Evolutionary conservation across 2,113 vertebrate genomes (phyloP), one percentile per base, ranked within the genome.

Genomic region (Myotis brandtii): DNA sequence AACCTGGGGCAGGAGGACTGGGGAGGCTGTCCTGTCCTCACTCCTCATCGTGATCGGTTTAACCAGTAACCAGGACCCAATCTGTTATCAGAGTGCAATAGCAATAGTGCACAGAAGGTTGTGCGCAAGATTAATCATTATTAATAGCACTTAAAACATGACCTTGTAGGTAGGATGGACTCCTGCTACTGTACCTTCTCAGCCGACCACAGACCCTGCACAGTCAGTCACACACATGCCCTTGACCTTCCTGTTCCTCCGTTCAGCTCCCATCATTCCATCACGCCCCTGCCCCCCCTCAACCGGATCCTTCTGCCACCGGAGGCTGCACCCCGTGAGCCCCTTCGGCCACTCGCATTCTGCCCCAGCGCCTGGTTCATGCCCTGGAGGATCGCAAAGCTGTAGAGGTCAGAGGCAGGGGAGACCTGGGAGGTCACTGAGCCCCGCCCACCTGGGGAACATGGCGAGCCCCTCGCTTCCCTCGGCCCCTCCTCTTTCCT

Each of bases 51-150:
- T 48, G 13, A 93, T 30, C 34, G 54, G 12, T 43, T 94, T 93
- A 94, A 92, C 75, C 40, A 76, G 23, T 93, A 96, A 89, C 66
- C 16, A 64, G 34, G 52, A 37, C 16, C 59, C 18, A 40, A 46
- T 30, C 40, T 34, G n/a, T 83, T 94, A 91, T 66, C 77, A 20
- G 11, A 59, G 76, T 37, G 2, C 23, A 48, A 50, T 46, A 37
- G 46, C 32, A 21, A 46, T 0, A 46, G 46, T 46, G 46, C 21
- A 83, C 40, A 90, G 34, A 82, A 76, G 25, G 59, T 56, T 17
- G 1, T 43, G 25, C 27, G 30, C 87, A 43, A 73, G 81, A 48
- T 87, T 73, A 93, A 50, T 48, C 17, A 86, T 52, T 75, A 82
- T n/a, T 59, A 82, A 76, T 59, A 50, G 16, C 46, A 59, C 69